phyloP scores from a whole-genome alignment of 2,888 invertebrate genomes.

The Pyrgus malvae region DNA sequence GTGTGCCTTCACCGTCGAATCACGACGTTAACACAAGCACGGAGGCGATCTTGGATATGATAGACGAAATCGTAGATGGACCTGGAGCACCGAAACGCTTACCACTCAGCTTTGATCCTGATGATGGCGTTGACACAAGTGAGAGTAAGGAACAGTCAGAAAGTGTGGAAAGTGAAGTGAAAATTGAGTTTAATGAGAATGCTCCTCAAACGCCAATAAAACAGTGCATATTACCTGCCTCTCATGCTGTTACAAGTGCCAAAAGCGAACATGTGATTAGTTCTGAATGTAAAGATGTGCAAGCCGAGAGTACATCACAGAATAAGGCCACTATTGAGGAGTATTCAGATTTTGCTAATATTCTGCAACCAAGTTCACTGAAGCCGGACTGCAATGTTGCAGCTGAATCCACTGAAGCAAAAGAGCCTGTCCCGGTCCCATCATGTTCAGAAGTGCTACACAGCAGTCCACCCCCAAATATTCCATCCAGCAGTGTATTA shows the following conservation, averaged over 20 bases:
- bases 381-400: conserved; percentile 36
- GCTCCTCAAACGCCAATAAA: conserved; percentile 25
- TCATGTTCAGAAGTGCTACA: conserved; percentile 35
- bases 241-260: conserved; percentile 43
- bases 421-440: conserved; percentile 34
- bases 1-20: conserved; percentile 72
- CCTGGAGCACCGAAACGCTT: conserved; percentile 69
- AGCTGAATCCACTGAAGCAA: conserved; percentile 31
- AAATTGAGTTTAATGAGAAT: conserved; percentile 18
- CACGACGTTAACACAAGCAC: conserved; percentile 76
- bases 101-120: conserved; percentile 42
- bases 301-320: conserved; percentile 38
- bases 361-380: conserved; percentile 45
- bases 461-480: conserved; percentile 36
- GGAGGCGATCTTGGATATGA: conserved; percentile 78
- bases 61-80: conserved; percentile 76
- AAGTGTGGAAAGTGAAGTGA: conserved; percentile 18
- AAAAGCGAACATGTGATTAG: conserved; percentile 45
- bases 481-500: conserved; percentile 61
- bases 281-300: conserved; percentile 34
- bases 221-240: conserved; percentile 13
- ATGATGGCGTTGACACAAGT: conserved; percentile 26
- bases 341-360: conserved; percentile 41
- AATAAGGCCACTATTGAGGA: conserved; percentile 34
- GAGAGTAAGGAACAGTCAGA: conserved; percentile 27